Evolutionary conservation across 2,797 vertebrate species (phyloP), one percentile per base, ranked within the genome.

Genomic region (Aulostomus chinensis): DNA sequence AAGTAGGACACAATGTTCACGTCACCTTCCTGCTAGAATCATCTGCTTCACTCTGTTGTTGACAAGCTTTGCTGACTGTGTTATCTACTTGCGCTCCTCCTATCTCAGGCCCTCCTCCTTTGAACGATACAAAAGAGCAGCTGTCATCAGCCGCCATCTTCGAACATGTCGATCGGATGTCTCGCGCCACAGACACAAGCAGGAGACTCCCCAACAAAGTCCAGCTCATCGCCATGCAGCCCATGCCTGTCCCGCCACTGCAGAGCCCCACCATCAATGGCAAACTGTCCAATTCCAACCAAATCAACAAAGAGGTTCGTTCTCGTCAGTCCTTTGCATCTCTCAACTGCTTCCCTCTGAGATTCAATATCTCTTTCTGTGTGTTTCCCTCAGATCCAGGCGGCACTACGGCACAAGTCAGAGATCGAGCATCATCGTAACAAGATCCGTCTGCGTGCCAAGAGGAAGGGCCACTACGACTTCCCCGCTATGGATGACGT

Each of bases 381-480:
- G 5, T 17, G 36, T 29, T 37, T 4, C 54, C 37, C 18, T 50
- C 76, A 99, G 95, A 95, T 98, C 59, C 96, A 98, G 73, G 95
- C 95, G 1, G 95, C 96, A 0, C 68, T 99, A 63, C 92, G 96
- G 68, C 96, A 99, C 68, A 99, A 99, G 79, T 98, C 97, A 0
- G 97, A 99, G 89, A 99, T 98, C 0, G 97, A 99, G 68, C 97
- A 99, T 53, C 96, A 99, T 59, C 96, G 96, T 24, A 99, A 99
- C 78, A 98, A 99, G 86, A 98, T 99, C 40, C 94, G 97, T 5
- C 93, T 99, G 42, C 93, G 97, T 0, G 96, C 96, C 74, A 99
- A 98, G 81, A 94, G 97, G 55, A 96, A 96, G 53, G 96, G 96
- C 16, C 97, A 99, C 85, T 99, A 99, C 0, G 97, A 99, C 71